Percentiles rank a stretch among this genome's conserved stretches.
These are phyloP conservation scores for Papilio gigon DNA, from an alignment of 2,888 invertebrate genomes.

Conservation along the genomic window DNA sequence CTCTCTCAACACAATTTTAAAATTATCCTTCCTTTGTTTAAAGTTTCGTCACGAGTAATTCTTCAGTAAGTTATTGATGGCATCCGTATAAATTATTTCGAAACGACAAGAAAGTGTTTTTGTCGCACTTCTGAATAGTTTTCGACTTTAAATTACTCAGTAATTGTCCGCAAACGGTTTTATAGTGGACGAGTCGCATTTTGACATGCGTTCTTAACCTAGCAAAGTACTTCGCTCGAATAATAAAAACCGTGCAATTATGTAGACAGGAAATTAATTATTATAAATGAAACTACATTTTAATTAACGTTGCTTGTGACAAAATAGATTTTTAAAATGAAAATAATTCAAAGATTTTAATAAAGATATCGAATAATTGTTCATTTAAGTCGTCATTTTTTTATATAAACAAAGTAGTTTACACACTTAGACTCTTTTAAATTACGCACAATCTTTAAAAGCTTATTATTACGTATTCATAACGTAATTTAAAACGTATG, in stretches of 20 bases:
- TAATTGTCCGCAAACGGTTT: slow-evolving; percentile 28
- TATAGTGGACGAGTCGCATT: not conserved
- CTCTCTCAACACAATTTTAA: slow-evolving; percentile 14
- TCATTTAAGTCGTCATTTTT: not conserved
- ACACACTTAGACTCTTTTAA: no score
- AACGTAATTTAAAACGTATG: not conserved
- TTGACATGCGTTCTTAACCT: slow-evolving; percentile 4
- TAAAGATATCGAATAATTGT: not conserved
- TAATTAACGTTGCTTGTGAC: not conserved
- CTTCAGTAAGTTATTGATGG: slow-evolving; percentile 33
- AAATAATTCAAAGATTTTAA: not conserved
- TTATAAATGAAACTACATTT: slow-evolving; percentile 26
- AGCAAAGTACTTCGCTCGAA: slow-evolving; percentile 16
- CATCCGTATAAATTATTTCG: slow-evolving; percentile 37
- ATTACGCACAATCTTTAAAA: no score
- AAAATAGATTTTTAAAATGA: not conserved
- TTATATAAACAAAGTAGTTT: no score
- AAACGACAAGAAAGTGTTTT: slow-evolving; percentile 37
- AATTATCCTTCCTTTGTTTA: slow-evolving; percentile 17
- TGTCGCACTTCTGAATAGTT: slow-evolving; percentile 37
- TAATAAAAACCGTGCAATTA: slow-evolving; percentile 27
- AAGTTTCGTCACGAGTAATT: slow-evolving; percentile 26
- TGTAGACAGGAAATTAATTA: slow-evolving; percentile 25
- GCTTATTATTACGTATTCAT: no score
- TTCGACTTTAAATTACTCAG: slow-evolving; percentile 31